These are phyloP conservation scores for Lochmaea crataegi DNA, from an alignment of 2,888 invertebrate species.

Conservation along the genomic window DNA sequence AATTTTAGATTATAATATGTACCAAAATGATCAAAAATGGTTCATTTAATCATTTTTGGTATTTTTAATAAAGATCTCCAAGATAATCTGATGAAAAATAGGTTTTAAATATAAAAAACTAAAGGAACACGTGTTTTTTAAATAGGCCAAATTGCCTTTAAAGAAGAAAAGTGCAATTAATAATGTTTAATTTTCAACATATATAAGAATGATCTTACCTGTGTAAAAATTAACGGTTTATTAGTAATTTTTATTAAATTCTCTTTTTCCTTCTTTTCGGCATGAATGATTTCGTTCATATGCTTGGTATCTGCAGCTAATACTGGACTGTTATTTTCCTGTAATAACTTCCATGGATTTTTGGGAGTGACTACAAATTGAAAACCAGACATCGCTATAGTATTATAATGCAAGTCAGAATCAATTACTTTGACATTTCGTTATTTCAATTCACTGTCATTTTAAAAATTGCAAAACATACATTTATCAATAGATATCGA, in stretches of 20 bases:
- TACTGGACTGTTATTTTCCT: conserved; percentile 62
- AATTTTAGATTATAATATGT: too few species aligned
- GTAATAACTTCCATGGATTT: conserved; percentile 65
- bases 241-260: conserved; percentile 77
- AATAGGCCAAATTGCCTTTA: too few species aligned
- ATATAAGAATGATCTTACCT: conserved; percentile 67
- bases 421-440: too few species aligned
- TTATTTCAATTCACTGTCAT: too few species aligned
- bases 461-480: too few species aligned
- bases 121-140: too few species aligned
- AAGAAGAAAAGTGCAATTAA: too few species aligned
- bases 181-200: background rate
- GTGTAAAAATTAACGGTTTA: conserved; percentile 79
- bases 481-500: too few species aligned
- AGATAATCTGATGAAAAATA: background rate
- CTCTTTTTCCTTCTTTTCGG: conserved; percentile 79
- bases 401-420: background rate
- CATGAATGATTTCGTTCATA: conserved; percentile 73
- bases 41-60: too few species aligned
- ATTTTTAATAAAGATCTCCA: too few species aligned
- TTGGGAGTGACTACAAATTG: conserved; percentile 57
- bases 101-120: too few species aligned
- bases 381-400: background rate
- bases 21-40: too few species aligned
- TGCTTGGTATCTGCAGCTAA: conserved; percentile 52